Base-by-base conservation (phyloP, 2,888 invertebrate species). In the Oligia latruncula region DNA sequence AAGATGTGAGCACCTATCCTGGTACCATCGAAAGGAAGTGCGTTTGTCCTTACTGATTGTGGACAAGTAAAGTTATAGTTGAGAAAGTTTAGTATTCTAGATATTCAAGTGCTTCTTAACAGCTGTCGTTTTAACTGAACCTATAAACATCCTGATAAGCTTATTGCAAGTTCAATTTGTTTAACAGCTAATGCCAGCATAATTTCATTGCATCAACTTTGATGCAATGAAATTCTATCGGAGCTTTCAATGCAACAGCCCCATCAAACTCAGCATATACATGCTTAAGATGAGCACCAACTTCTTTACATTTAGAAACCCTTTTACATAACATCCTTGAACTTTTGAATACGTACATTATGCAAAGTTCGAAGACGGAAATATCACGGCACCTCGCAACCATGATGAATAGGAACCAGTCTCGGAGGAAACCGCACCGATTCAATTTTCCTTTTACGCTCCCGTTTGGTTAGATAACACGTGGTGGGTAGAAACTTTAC, bases 401-500 rank as follows among this genome's bases (percentile, higher is more conserved):
- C 83, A 78, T 82, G 89, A 88, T 87, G 81, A 77, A 90, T 86
- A 78, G 81, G 77, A 88, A 84, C 89, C 68, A 79, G 85, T 85
- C 72, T 73, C 67, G 46, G 78, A 87, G 90, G 89, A 90, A 89
- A 89, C 85, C 79, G 68, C 77, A 82, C 81, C 80, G 81, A 87
- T 87, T 83, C 81, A 83, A 89, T 89, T 88, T 89, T 90, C 89
- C 85, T 83, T 90, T 88, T 89, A 85, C 76, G 83, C 85, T 79
- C 80, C 77, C 60, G 67, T 71, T 74, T 29, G 29, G 80, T 87
- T 90, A 83, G 81, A 80, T 87, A 89, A 89, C 81, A 72, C 74
- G 79, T 87, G 78, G 81, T 87, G 77, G 80, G 80, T 70, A 71
- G 83, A 82, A 81, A 89, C 78, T 70, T 82, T 66, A 55, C 62